phyloP scores from a whole-genome alignment of 1,140 invertebrate genomes.

The Heliconius nattereri region DNA sequence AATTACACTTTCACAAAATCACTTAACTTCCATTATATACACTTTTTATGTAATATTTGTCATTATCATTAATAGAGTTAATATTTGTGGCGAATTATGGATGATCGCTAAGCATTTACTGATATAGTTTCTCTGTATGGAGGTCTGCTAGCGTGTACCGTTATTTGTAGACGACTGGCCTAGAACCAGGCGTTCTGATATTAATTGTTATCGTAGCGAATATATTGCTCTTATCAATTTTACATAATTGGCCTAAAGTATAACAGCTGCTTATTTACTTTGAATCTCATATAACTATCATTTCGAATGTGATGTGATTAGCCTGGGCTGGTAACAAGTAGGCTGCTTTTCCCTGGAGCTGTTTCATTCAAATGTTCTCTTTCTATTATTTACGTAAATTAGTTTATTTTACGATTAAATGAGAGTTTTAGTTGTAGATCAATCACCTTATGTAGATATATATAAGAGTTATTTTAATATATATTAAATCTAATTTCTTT shows the following conservation, averaged over 20 bases:
- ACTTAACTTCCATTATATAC: slow-evolving; percentile 31
- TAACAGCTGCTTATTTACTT: slow-evolving; percentile 21
- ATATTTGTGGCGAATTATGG: not conserved
- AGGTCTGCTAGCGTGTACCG: slow-evolving; percentile 25
- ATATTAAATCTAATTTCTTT: not conserved
- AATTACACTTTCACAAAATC: slow-evolving; percentile 32
- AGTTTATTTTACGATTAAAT: too few relatives aligned
- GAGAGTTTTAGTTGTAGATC: too few relatives aligned
- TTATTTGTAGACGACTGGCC: slow-evolving; percentile 29
- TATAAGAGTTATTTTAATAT: not conserved
- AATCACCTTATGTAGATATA: too few relatives aligned
- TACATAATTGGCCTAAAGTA: slow-evolving; percentile 50
- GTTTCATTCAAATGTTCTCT: too few relatives aligned
- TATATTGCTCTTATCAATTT: slow-evolving; percentile 66
- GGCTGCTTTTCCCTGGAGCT: not conserved
- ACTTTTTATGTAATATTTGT: not conserved
- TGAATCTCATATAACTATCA: not conserved
- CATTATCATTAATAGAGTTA: not conserved
- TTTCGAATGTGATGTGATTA: not conserved
- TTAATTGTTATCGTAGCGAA: slow-evolving; percentile 61
- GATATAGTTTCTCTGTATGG: not conserved
- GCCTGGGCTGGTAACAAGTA: not conserved
- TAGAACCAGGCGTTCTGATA: slow-evolving; percentile 43
- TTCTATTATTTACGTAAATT: too few relatives aligned
- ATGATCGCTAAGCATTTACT: not conserved